These are phyloP conservation scores for Podarcis siculus DNA, from an alignment of 2,797 vertebrate species.

Conservation along the genomic window DNA sequence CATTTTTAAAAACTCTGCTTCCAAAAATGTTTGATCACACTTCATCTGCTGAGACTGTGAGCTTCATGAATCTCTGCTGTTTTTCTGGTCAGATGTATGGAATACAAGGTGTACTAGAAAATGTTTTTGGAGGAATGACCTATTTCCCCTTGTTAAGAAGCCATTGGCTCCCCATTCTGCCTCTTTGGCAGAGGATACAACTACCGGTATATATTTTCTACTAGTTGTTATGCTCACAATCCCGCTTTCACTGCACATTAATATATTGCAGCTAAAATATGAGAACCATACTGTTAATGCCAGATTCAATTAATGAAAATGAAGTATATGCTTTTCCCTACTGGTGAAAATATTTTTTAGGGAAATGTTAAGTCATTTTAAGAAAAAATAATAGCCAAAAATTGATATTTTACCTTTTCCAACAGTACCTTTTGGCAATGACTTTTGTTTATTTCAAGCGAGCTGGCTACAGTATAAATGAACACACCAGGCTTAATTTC, in stretches of 20 bases:
- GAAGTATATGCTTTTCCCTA: background rate
- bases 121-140: background rate
- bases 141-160: background rate
- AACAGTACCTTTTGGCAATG: conserved; percentile 98
- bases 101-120: background rate
- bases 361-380: conserved; percentile 12
- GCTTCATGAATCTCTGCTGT: background rate
- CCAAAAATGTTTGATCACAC: background rate
- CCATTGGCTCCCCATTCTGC: background rate
- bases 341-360: conserved; percentile 13
- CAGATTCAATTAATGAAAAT: background rate
- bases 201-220: background rate
- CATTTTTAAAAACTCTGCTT: no score
- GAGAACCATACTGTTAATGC: background rate
- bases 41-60: background rate
- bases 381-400: conserved; percentile 36
- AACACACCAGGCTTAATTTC: conserved; percentile 93
- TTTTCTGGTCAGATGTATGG: background rate
- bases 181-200: background rate
- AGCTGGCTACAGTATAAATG: conserved; percentile 85
- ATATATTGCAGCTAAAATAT: background rate
- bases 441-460: conserved; percentile 99
- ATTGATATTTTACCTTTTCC: conserved; percentile 66
- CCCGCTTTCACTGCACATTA: background rate
- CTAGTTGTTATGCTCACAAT: background rate